phyloP scores from a whole-genome alignment of 2,113 vertebrate species.

The Nipponia nippon region DNA sequence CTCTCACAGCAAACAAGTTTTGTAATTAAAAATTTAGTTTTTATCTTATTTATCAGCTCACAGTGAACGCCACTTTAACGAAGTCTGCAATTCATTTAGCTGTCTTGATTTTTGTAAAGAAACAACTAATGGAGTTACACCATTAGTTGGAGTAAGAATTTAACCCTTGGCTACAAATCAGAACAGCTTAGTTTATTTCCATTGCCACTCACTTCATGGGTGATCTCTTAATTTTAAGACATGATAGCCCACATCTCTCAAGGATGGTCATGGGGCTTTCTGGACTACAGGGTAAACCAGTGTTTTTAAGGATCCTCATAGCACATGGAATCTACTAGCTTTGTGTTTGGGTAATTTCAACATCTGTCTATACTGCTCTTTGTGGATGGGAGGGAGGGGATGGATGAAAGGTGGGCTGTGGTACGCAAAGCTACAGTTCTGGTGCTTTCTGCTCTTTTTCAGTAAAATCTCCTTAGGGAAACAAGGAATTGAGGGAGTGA shows the following conservation, averaged over 20 bases:
- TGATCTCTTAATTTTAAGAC: not conserved
- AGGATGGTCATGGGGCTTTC: accelerated
- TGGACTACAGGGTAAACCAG: not conserved
- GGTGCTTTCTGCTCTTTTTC: not conserved
- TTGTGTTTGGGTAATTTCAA: not conserved
- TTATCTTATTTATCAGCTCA: not conserved
- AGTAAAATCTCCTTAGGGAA: not conserved
- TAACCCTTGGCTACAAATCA: not conserved
- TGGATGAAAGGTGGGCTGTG: not conserved
- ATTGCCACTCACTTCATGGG: not conserved
- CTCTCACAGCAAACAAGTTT: not conserved
- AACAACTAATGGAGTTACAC: not conserved
- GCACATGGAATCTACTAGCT: not conserved
- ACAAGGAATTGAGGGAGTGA: not conserved
- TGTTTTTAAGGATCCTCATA: not conserved
- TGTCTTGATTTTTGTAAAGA: not conserved
- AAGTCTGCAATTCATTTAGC: not conserved
- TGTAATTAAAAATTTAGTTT: not conserved
- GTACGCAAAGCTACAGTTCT: not conserved
- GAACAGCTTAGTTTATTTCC: not conserved
- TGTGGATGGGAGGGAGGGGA: not conserved
- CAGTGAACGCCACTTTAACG: not conserved
- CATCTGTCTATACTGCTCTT: not conserved
- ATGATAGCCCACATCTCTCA: not conserved
- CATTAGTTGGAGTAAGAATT: not conserved